A percentile compares a stretch with the other conserved stretches of the same genome.
These are phyloP conservation scores for Formica selysi DNA, from an alignment of 1,140 invertebrate species.

Conservation along the genomic window DNA sequence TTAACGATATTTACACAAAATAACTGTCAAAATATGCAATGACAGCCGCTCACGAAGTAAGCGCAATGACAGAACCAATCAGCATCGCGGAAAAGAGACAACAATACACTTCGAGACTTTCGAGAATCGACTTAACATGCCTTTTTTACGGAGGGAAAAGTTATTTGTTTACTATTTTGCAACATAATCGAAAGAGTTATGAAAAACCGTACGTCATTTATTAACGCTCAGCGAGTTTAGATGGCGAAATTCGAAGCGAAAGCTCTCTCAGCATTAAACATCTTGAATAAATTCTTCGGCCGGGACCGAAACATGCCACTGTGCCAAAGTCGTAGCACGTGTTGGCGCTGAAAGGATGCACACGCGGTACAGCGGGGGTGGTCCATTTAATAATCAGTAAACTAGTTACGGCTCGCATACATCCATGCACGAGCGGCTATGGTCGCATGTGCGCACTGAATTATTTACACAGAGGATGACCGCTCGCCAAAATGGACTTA, in stretches of 20 bases:
- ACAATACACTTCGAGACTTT: too few species aligned
- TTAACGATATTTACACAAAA: too few species aligned
- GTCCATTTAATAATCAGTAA: slow-evolving; percentile 77
- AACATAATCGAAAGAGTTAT: neutral
- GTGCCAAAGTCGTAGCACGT: slow-evolving; percentile 57
- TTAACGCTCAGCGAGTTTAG: slow-evolving; percentile 18
- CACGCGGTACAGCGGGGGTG: slow-evolving; percentile 60
- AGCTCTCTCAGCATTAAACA: slow-evolving; percentile 44
- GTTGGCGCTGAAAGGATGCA: slow-evolving; percentile 67
- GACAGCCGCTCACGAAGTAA: too few species aligned
- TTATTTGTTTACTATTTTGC: neutral
- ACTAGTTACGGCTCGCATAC: slow-evolving; percentile 74
- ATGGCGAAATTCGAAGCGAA: slow-evolving; percentile 25
- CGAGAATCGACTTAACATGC: too few species aligned
- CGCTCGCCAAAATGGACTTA: slow-evolving; percentile 77
- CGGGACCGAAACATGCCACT: slow-evolving; percentile 47
- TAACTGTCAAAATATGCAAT: too few species aligned
- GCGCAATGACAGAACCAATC: too few species aligned
- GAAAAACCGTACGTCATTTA: neutral
- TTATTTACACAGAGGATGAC: slow-evolving; percentile 77
- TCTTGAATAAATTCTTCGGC: slow-evolving; percentile 69
- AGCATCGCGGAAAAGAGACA: too few species aligned
- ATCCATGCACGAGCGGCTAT: slow-evolving; percentile 69
- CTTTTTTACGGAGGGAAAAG: too few species aligned
- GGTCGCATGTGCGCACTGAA: slow-evolving; percentile 77